These are phyloP conservation scores for Cryptoprocta ferox DNA, from an alignment of 2,797 vertebrate species.

Conservation along the genomic window DNA sequence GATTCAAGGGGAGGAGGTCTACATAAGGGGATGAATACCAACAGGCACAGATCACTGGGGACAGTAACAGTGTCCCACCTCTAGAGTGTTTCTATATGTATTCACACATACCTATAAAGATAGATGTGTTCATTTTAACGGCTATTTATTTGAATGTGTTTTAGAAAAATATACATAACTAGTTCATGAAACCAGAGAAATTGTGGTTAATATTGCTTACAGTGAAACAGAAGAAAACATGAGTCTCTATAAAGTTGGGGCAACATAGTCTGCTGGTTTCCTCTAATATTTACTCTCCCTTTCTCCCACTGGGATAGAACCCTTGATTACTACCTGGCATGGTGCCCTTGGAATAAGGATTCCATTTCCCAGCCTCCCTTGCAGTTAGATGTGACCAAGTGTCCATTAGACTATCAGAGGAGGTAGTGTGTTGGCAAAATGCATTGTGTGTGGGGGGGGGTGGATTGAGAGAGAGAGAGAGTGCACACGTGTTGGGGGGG, in stretches of 20 bases:
- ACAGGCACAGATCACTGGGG: not conserved
- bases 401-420: not conserved
- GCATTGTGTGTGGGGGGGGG: not conserved
- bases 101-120: not conserved
- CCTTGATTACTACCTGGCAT: not conserved
- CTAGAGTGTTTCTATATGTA: not conserved
- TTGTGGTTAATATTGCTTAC: not conserved
- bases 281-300: not conserved
- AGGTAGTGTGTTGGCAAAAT: not conserved
- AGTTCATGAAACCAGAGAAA: not conserved
- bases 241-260: not conserved
- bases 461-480: too few relatives aligned
- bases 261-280: not conserved
- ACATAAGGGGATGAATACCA: not conserved
- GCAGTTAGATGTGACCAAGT: not conserved
- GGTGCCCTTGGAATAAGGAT: not conserved
- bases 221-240: not conserved
- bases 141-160: not conserved
- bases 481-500: too few relatives aligned
- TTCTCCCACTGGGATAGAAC: not conserved
- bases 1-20: not conserved
- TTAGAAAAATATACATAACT: not conserved
- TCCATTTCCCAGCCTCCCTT: slow-evolving; percentile 2
- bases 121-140: not conserved
- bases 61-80: not conserved